Base-by-base conservation (phyloP, 2,797 vertebrate genomes). In the Argentina silus region DNA sequence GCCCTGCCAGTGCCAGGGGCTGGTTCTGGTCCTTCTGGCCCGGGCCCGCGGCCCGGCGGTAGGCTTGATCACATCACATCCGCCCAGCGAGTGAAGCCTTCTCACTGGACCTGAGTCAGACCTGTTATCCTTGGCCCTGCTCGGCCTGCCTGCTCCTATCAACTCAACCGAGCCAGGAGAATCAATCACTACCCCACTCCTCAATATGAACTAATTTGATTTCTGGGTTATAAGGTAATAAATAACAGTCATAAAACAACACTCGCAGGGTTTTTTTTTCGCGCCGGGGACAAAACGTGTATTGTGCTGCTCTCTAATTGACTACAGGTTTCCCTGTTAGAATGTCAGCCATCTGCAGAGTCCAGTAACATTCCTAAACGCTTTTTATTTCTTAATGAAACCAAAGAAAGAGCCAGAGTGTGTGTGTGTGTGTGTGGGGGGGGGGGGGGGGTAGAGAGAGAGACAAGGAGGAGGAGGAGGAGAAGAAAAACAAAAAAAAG, bases 161-260 rank as follows among this genome's bases (percentile, higher is more conserved):
- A 82, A 73, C 83, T 84, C 80, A 21, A 81, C 79, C 80, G 74
- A 47, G 77, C 57, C 78, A 87, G 88, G 83, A 78, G 83, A 90
- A 90, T 91, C 87, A 85, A 88, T 92, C 89, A 90, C 69, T 4
- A 27, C 79, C 84, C 62, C 70, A 77, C 81, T 85, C 80, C 85
- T 92, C 87, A 70, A 78, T 87, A 85, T 85, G 88, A 92, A 88
- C 88, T 94, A 86, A 92, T 94, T 92, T 89, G 88, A 92, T 92
- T 93, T 90, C 67, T 78, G 86, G 78, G 89, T 90, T 91, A 92
- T 90, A 92, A 85, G 90, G 86, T 83, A 85, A 92, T 93, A 93
- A 93, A 92, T 92, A 92, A 91, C 72, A 56, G 82, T 86, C 86
- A 84, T 93, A 92, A 93, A 92, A 81, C 79, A 79, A 83, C 79